phyloP scores from a whole-genome alignment of 2,888 invertebrate genomes.

The Oscheius myriophilus region DNA sequence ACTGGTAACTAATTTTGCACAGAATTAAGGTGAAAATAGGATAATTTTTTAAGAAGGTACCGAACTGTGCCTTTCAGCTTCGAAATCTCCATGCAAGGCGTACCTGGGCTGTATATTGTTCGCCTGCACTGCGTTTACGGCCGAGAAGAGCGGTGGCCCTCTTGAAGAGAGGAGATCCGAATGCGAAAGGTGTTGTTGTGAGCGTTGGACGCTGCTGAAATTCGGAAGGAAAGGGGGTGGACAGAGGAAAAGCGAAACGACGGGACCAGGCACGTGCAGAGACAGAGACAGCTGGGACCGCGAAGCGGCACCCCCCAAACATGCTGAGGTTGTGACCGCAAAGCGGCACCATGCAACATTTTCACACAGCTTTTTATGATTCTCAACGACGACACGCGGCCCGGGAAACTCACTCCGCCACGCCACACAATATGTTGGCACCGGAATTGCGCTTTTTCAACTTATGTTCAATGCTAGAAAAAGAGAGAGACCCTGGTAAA shows the following conservation, averaged over 20 bases:
- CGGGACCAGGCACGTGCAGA: neutral
- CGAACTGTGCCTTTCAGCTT: no score
- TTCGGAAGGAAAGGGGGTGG: neutral
- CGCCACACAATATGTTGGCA: slow-evolving; percentile 36
- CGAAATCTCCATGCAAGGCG: neutral
- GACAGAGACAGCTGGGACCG: neutral
- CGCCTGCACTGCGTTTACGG: slow-evolving; percentile 24
- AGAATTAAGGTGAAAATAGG: no score
- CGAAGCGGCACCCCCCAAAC: neutral
- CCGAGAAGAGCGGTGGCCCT: slow-evolving; percentile 5
- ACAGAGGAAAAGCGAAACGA: slow-evolving; percentile 16
- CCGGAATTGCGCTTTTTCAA: slow-evolving; percentile 55
- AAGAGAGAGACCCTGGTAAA: neutral
- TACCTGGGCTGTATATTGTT: slow-evolving; percentile 23
- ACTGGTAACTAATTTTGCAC: slow-evolving; percentile 2
- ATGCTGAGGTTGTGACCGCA: neutral
- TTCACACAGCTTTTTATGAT: no score
- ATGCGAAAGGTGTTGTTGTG: no score
- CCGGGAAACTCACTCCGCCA: slow-evolving; percentile 18
- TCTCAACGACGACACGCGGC: neutral
- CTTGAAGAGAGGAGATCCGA: neutral
- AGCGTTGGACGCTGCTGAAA: no score
- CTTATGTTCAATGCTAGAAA: slow-evolving; percentile 42
- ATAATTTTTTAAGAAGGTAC: no score
- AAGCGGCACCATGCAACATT: no score